These are phyloP conservation scores for Camptogramma bilineatum DNA, from an alignment of 2,888 invertebrate species.

Conservation along the genomic window DNA sequence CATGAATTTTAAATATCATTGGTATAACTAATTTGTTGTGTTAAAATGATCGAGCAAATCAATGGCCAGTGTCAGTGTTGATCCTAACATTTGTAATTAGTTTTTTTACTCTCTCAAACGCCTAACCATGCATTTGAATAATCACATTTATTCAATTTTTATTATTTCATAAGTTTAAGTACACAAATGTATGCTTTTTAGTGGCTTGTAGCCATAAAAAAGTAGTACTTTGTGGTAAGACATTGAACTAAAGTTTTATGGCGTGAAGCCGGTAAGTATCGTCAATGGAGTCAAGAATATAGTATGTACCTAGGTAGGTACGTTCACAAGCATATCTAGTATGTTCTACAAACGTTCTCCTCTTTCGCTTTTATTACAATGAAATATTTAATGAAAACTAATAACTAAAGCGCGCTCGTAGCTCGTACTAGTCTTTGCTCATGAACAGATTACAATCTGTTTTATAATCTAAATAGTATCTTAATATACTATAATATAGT, in stretches of 20 bases:
- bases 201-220: neutral
- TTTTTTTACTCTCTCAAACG: neutral
- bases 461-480: neutral
- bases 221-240: neutral
- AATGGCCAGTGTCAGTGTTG: neutral
- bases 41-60: neutral
- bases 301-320: neutral
- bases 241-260: neutral
- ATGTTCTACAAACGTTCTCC: neutral
- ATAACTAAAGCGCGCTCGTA: neutral
- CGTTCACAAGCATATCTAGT: constrained; percentile 2
- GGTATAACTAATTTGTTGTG: neutral
- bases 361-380: neutral
- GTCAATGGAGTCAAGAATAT: neutral
- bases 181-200: constrained; percentile 1
- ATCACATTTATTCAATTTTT: constrained; percentile 1
- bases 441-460: neutral
- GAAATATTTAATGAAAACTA: neutral
- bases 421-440: neutral
- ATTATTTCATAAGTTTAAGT: constrained; percentile 9
- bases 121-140: constrained; percentile 12
- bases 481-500: neutral
- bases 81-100: neutral
- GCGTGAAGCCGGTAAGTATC: neutral
- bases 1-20: neutral